phyloP scores from a whole-genome alignment of 2,888 invertebrate species.

The Ceramica pisi region DNA sequence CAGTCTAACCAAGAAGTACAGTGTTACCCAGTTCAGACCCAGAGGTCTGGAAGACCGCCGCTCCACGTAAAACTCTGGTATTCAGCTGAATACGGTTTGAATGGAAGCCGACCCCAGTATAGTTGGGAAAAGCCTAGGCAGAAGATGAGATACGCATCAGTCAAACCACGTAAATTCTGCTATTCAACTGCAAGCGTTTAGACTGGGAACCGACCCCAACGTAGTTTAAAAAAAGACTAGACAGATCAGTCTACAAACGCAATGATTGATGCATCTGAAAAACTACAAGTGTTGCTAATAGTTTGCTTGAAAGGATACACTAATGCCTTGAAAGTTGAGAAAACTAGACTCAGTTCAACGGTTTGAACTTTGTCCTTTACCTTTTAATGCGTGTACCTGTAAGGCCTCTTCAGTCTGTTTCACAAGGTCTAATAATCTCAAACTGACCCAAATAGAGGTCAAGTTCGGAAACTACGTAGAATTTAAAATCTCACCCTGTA shows the following conservation, averaged over 20 bases:
- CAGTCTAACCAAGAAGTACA: too few species aligned
- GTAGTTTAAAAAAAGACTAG: neutral
- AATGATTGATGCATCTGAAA: neutral
- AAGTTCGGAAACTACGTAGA: neutral
- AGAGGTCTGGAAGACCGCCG: too few species aligned
- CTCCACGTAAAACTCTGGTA: too few species aligned
- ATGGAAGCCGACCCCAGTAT: too few species aligned
- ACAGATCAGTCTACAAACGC: neutral
- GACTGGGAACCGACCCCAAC: too few species aligned
- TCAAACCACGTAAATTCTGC: too few species aligned
- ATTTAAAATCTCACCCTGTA: too few species aligned
- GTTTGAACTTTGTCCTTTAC: neutral
- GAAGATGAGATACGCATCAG: too few species aligned
- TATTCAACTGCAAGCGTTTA: too few species aligned
- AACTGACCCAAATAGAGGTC: constrained; percentile 3
- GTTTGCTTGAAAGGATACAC: neutral
- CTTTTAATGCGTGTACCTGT: neutral
- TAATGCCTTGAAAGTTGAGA: neutral
- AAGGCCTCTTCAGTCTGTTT: neutral
- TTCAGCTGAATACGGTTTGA: too few species aligned
- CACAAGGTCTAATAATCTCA: constrained; percentile 6
- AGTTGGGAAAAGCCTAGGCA: too few species aligned
- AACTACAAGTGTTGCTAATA: neutral
- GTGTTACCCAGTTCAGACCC: too few species aligned
- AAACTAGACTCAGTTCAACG: neutral